A percentile compares a stretch with the other conserved stretches of the same genome.
Conservation (phyloP, 1,140 invertebrate genomes). For the Procambarus clarkii region DNA sequence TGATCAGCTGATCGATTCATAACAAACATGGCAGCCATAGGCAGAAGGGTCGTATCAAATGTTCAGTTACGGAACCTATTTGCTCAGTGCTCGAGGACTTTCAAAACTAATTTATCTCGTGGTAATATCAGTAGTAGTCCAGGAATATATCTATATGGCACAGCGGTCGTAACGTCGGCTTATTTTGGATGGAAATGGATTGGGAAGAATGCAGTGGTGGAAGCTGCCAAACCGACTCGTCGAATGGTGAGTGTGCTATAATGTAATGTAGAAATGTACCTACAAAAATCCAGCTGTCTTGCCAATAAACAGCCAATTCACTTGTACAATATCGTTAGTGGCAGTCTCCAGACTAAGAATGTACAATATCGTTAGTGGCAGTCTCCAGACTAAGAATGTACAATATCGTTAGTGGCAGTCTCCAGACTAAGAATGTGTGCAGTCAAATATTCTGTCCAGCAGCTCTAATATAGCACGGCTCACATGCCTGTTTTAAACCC, state of each 20-base stretch:
- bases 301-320: too few species aligned
- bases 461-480: too few species aligned
- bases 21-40: conserved; percentile 54
- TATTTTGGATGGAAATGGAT: conserved; percentile 60
- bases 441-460: too few species aligned
- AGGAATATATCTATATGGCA: conserved; percentile 42
- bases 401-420: too few species aligned
- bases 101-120: conserved; percentile 26
- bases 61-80: background rate
- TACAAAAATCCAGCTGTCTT: too few species aligned
- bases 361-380: too few species aligned
- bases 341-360: too few species aligned
- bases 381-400: too few species aligned
- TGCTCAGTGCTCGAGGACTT: conserved; percentile 36
- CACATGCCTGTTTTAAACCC: too few species aligned
- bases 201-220: conserved; percentile 36
- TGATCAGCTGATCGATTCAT: conserved; percentile 35
- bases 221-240: conserved; percentile 49
- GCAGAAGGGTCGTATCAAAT: conserved; percentile 3
- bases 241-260: conserved; percentile 26
- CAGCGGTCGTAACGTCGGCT: conserved; percentile 31
- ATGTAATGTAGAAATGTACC: too few species aligned
- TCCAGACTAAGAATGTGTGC: too few species aligned
- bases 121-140: background rate
- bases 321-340: too few species aligned